Conservation (phyloP, 2,113 vertebrate genomes). For the Laticauda laticaudata region DNA sequence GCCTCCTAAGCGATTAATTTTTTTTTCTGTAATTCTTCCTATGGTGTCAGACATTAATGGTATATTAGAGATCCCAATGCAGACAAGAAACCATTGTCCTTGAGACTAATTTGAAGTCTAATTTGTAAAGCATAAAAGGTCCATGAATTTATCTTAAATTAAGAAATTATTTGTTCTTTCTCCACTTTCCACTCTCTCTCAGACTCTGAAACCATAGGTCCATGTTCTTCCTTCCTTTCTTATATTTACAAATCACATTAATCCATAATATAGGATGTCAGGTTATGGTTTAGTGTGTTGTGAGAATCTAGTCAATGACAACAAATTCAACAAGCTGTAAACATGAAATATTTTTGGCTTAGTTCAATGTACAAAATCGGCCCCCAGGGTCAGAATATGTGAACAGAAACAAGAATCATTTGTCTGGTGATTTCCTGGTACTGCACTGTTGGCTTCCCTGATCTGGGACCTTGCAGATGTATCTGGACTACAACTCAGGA, state of each 20-base stretch:
- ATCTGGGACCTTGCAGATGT: not conserved
- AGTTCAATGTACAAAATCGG: not conserved
- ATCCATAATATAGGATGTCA: not conserved
- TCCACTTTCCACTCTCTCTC: not conserved
- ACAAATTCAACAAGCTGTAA: not conserved
- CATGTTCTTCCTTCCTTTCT: not conserved
- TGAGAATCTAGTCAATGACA: not conserved
- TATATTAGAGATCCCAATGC: slow-evolving; percentile 7
- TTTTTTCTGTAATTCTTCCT: fast-evolving
- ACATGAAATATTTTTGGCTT: not conserved
- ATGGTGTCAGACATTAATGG: not conserved
- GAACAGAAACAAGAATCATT: not conserved
- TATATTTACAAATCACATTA: not conserved
- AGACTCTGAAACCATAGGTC: not conserved
- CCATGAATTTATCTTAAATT: not conserved
- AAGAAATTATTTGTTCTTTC: not conserved
- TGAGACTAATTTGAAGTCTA: slow-evolving; percentile 32
- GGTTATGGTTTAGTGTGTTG: not conserved
- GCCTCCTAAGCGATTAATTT: not conserved
- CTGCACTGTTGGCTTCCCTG: not conserved
- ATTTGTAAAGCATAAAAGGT: not conserved
- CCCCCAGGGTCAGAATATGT: not conserved
- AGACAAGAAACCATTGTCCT: not conserved
- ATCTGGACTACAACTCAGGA: not conserved
- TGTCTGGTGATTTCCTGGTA: not conserved